phyloP scores from a whole-genome alignment of 2,113 vertebrate species.

The Callorhinus ursinus region DNA sequence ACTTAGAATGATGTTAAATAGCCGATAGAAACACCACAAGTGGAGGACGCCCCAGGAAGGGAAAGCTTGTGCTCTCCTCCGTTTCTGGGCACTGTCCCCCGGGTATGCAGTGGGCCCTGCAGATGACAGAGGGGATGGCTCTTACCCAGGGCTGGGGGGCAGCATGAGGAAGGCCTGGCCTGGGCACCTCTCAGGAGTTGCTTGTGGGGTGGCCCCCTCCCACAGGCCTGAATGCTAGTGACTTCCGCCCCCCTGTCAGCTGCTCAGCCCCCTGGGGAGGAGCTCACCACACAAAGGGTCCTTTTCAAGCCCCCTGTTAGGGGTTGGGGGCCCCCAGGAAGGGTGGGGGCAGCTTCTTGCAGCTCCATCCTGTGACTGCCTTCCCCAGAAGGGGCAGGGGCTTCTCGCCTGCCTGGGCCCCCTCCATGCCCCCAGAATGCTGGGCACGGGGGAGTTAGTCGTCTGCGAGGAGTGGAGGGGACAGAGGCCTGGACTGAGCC shows the following conservation, averaged over 20 bases:
- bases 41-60: too few species aligned
- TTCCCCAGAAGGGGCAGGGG: too few species aligned
- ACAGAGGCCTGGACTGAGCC: not conserved
- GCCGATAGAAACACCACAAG: not conserved
- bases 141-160: not conserved
- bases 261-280: not conserved
- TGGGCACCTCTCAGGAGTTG: not conserved
- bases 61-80: too few species aligned
- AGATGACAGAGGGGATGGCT: not conserved
- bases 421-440: too few species aligned
- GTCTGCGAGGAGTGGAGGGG: not conserved
- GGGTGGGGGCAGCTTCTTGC: not conserved
- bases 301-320: not conserved
- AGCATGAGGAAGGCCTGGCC: not conserved
- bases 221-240: not conserved
- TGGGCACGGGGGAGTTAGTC: not conserved
- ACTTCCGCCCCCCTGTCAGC: not conserved
- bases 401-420: not conserved
- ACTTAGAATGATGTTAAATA: not conserved
- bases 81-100: rapidly evolving
- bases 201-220: not conserved
- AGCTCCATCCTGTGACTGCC: not conserved
- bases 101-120: not conserved
- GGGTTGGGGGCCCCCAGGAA: not conserved
- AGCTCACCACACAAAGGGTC: not conserved